Base-by-base conservation (phyloP, 2,888 invertebrate species). In the Neria commutata region DNA sequence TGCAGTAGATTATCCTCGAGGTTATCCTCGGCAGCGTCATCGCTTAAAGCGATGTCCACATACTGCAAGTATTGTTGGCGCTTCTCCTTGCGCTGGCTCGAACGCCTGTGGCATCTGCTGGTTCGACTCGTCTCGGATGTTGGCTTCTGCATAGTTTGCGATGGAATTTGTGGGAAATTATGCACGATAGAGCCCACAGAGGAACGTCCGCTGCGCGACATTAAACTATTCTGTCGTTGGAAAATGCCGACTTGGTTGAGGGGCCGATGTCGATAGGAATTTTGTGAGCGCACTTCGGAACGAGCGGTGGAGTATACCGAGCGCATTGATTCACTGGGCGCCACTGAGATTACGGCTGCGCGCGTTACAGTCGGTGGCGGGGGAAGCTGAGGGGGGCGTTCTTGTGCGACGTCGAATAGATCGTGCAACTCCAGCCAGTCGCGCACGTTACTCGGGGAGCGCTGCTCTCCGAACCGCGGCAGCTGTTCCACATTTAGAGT, bases 351-450 rank as follows among this genome's bases (percentile, higher is more conserved):
- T 47, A 42, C 42, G 0, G 58, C 29, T 11, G 58, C 26, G 17
- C 61, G 63, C 49, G 49, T 57, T 54, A 25, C 55, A 48, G 42
- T 24, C 33, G 51, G 59, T 34, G 29, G 66, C 33, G 29, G 37
- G 19, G 50, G 51, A 3, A 48, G 46, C 24, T 21, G 54, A 53
- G 54, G 47, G 40, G 5, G 48, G 21, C 49, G 37, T 19, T 60
- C 58, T 23, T 67, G 67, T 2, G 60, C 57, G 11, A 57, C 63
- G 51, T 76, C 70, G 34, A 78, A 79, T 6, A 75, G 69, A 61
- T 77, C 76, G 42, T 81, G 80, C 42, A 81, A 61, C 54, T 81
- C 79, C 51, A 82, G 71, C 81, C 81, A 82, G 68, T 82, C 81
- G 58, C 71, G 72, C 14, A 82, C 81, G 58, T 81, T 81, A 65